Evolutionary conservation across 1,140 invertebrate species (phyloP).

Genomic region (Eriosoma lanigerum): DNA sequence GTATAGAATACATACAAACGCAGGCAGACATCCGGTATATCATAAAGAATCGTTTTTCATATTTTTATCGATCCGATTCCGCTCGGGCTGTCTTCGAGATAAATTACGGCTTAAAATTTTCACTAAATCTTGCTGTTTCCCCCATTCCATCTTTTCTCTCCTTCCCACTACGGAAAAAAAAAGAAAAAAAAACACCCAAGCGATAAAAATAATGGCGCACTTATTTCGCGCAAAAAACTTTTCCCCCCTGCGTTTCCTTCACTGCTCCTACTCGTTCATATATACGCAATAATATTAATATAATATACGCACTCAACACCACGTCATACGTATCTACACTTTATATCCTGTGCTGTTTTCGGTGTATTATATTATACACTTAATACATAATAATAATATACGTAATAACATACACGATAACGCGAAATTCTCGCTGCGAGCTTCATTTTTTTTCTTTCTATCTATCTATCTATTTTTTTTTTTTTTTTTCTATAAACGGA

Average conservation of each 20-base stretch:
- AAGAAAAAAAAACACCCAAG: slow-evolving; percentile 6
- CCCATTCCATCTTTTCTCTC: neutral
- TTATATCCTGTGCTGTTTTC: too few species aligned
- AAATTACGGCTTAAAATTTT: slow-evolving; percentile 47
- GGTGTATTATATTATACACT: neutral
- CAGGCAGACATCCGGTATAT: slow-evolving; percentile 16
- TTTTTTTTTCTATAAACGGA: neutral
- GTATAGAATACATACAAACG: neutral
- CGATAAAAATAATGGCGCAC: slow-evolving; percentile 50
- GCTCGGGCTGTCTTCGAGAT: slow-evolving; percentile 31
- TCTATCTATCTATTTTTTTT: too few species aligned
- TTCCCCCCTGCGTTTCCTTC: neutral
- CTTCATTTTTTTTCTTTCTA: neutral
- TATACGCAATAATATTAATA: neutral
- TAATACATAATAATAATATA: neutral
- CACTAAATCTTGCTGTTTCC: slow-evolving; percentile 29
- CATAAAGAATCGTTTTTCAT: slow-evolving; percentile 45
- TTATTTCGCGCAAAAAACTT: slow-evolving; percentile 41
- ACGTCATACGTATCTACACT: too few species aligned
- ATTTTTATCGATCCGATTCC: slow-evolving; percentile 49
- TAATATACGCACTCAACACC: neutral
- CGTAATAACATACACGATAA: neutral
- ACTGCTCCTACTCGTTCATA: neutral
- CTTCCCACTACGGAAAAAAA: too few species aligned
- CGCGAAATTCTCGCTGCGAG: neutral